Percentiles rank a stretch among this genome's conserved stretches.
Conservation (phyloP, 2,888 invertebrate species). For the Strigamia crassipes region DNA sequence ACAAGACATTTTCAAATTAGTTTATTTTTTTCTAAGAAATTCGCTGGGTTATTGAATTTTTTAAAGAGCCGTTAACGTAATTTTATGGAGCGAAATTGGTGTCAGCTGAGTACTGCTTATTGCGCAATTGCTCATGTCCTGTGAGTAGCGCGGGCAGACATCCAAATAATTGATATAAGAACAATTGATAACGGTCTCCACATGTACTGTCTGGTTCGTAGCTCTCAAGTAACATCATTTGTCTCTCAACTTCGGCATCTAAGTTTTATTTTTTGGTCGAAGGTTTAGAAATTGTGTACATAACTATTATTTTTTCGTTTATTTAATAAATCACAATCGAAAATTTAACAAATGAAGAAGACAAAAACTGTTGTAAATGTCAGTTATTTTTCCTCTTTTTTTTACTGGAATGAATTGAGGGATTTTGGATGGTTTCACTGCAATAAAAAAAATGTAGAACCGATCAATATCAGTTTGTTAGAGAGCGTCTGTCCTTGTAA, state of each 20-base stretch:
- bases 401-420: too few relatives aligned
- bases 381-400: too few relatives aligned
- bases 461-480: not conserved
- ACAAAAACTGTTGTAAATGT: too few relatives aligned
- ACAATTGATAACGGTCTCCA: not conserved
- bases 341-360: too few relatives aligned
- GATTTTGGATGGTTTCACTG: not conserved
- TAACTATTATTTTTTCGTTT: too few relatives aligned
- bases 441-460: not conserved
- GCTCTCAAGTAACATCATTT: not conserved
- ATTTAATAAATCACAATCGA: too few relatives aligned
- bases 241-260: not conserved
- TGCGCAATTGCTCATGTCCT: not conserved
- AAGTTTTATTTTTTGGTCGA: not conserved
- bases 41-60: not conserved
- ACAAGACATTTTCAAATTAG: too few relatives aligned
- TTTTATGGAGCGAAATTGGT: not conserved
- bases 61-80: not conserved
- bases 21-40: not conserved
- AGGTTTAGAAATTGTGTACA: not conserved
- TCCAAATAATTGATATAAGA: constrained; percentile 1
- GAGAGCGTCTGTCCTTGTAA: not conserved
- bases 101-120: not conserved
- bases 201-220: not conserved
- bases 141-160: not conserved